phyloP scores from a whole-genome alignment of 2,797 vertebrate genomes.

The Macropodus opercularis region DNA sequence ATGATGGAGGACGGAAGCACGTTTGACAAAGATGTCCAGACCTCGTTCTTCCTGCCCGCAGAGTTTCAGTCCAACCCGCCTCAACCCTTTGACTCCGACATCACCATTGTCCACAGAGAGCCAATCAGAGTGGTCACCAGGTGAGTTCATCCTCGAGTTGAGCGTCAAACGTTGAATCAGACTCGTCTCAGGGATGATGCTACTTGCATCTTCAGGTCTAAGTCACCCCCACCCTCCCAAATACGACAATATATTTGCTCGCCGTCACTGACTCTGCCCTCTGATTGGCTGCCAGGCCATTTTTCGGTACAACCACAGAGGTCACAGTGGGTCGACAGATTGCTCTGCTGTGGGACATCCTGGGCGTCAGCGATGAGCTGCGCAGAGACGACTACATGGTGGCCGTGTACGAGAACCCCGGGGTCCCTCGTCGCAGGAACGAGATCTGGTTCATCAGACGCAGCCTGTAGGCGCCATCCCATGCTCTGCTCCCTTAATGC shows the following conservation, averaged over 20 bases:
- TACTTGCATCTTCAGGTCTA: no score
- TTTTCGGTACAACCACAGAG: conserved; percentile 83
- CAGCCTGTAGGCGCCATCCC: conserved; percentile 35
- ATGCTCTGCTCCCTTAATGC: background rate
- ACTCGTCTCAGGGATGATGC: no score
- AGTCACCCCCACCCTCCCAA: background rate
- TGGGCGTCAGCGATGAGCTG: conserved; percentile 70
- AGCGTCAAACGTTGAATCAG: no score
- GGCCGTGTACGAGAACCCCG: conserved; percentile 85
- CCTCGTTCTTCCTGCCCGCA: conserved; percentile 81
- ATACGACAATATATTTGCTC: no score
- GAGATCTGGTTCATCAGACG: conserved; percentile 88
- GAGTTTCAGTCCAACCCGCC: conserved; percentile 81
- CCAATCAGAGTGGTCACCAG: conserved; percentile 80
- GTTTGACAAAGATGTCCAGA: conserved; percentile 80
- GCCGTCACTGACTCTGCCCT: conserved; percentile 20
- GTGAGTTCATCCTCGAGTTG: no score
- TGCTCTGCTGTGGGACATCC: conserved; percentile 79
- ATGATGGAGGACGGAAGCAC: conserved; percentile 73
- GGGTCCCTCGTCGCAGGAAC: conserved; percentile 79
- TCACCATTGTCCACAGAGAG: conserved; percentile 78
- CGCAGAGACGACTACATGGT: conserved; percentile 78
- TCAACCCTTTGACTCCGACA: conserved; percentile 76
- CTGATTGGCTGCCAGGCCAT: conserved; percentile 65
- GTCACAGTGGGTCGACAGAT: conserved; percentile 84